Evolutionary conservation across 2,113 vertebrate species (phyloP), one percentile per base, ranked within the genome.

Genomic region (Corythornis cristatus): DNA sequence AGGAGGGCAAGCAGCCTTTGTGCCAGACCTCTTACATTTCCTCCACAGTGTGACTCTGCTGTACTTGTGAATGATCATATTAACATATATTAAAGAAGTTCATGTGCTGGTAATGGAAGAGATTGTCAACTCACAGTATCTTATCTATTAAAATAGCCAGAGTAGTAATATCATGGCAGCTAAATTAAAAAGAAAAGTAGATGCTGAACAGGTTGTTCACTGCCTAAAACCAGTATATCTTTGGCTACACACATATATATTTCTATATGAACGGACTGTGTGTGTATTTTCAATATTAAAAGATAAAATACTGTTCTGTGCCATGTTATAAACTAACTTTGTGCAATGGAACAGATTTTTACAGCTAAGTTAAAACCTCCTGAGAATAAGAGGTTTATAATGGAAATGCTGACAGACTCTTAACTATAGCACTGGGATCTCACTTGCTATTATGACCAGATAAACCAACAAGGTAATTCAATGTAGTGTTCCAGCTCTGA

Each of bases 391-490:
- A 60, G 73, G 29, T 83, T 91, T 89, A 56, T 92, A 96, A 96
- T 95, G 92, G 95, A 95, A 94, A 94, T 92, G 92, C 86, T 95
- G 96, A 96, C 96, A 96, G 88, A 83, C 64, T 76, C 84, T 74
- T 93, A 96, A 96, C 93, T 94, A 45, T 65, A 93, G 90, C 92
- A 70, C 61, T 78, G 94, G 94, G 96, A 95, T 96, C 66, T 96
- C 73, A 81, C 61, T 81, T 89, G 90, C 90, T 95, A 21, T 96
- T 96, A 86, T 86, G 95, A 94, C 96, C 95, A 97, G 94, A 96
- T 96, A 96, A 96, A 96, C 95, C 95, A 95, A 96, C 88, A 95
- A 93, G 94, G 90, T 94, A 96, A 96, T 96, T 96, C 95, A 95
- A 88, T 94, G 96, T 89, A 87, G 83, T 89, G 84, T 86, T 93